Conservation (phyloP, 1,140 invertebrate species). For the Ostrea edulis region DNA sequence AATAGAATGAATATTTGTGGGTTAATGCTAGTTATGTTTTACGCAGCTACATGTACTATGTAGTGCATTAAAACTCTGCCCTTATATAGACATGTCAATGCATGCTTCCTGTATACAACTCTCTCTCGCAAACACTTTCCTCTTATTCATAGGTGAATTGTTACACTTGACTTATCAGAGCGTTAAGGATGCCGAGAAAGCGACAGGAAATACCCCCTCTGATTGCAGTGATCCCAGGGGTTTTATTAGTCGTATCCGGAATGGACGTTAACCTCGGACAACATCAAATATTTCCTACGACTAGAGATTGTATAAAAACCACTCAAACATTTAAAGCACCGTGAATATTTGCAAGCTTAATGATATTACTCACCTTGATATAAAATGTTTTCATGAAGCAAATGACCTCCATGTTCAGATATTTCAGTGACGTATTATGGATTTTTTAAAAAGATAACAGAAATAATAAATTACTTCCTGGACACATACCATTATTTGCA, state of each 20-base stretch:
- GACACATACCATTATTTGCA: too few species aligned
- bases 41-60: too few species aligned
- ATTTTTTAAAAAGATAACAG: too few species aligned
- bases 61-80: not conserved
- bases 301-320: not conserved
- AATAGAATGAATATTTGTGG: too few species aligned
- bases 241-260: not conserved
- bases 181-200: constrained; percentile 15
- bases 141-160: constrained; percentile 10
- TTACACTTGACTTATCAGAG: constrained; percentile 14
- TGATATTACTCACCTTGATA: too few species aligned
- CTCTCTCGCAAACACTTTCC: not conserved
- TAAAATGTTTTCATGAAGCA: too few species aligned
- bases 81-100: constrained; percentile 4
- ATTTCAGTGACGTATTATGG: too few species aligned
- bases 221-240: not conserved
- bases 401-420: too few species aligned
- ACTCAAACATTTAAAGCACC: not conserved
- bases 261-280: not conserved
- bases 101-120: not conserved
- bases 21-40: too few species aligned
- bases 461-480: too few species aligned
- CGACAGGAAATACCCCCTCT: constrained; percentile 12
- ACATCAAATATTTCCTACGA: not conserved
- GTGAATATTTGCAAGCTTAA: too few species aligned